phyloP scores from a whole-genome alignment of 2,888 invertebrate genomes.

The Vanessa cardui region DNA sequence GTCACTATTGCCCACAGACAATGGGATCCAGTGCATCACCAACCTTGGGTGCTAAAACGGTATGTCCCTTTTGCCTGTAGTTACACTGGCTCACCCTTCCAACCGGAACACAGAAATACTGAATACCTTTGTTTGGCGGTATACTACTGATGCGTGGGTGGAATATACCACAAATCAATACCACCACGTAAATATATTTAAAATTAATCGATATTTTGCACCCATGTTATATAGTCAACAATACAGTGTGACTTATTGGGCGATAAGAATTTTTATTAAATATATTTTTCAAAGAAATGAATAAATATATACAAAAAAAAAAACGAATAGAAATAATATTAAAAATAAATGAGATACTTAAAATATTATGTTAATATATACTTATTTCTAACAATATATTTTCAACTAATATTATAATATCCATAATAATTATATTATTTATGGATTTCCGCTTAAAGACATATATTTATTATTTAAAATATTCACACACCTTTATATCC shows the following conservation, averaged over 20 bases:
- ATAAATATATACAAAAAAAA: background rate
- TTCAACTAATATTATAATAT: background rate
- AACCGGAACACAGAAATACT: no score
- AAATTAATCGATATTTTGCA: background rate
- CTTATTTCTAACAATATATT: background rate
- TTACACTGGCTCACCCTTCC: no score
- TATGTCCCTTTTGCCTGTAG: no score
- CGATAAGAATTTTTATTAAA: conserved; percentile 1
- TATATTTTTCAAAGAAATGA: background rate
- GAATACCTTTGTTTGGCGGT: no score
- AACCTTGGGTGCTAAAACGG: no score
- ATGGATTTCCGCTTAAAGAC: no score
- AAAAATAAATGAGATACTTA: background rate
- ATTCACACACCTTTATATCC: background rate
- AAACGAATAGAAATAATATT: background rate
- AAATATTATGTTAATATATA: background rate
- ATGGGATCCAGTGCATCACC: no score
- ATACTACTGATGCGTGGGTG: no score
- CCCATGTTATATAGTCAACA: background rate
- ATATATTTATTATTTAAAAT: conserved; percentile 1
- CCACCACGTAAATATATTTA: no score
- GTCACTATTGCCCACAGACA: no score
- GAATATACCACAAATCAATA: no score
- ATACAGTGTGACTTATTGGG: background rate
- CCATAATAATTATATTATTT: no score